Evolutionary conservation across 2,888 invertebrate genomes (phyloP).

Genomic region (Drosophila quinaria): DNA sequence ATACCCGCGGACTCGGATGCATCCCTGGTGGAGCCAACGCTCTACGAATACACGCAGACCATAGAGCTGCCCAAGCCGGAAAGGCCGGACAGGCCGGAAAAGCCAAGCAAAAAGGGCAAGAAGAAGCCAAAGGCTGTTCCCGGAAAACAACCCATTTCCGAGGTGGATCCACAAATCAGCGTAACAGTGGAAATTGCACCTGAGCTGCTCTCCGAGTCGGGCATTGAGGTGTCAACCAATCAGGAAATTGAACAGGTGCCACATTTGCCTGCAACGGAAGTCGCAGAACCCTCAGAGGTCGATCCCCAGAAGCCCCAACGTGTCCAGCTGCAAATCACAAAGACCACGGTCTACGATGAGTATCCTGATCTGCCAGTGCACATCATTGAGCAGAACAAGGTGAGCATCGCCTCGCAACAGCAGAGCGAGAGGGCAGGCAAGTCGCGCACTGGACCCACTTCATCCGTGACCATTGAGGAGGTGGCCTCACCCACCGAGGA

Average conservation of each 20-base stretch:
- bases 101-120: conserved; percentile 80
- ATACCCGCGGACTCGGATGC: conserved; percentile 87
- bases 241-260: conserved; percentile 63
- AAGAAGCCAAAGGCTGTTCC: conserved; percentile 80
- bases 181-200: conserved; percentile 80
- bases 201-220: conserved; percentile 67
- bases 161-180: conserved; percentile 76
- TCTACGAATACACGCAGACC: conserved; percentile 83
- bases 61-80: conserved; percentile 78
- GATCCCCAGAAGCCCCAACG: conserved; percentile 53
- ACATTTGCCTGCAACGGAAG: conserved; percentile 45
- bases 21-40: conserved; percentile 75
- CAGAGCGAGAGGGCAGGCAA: conserved; percentile 50
- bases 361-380: conserved; percentile 73
- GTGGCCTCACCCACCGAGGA: conserved; percentile 86
- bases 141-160: conserved; percentile 4
- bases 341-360: conserved; percentile 80
- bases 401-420: conserved; percentile 71
- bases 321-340: conserved; percentile 81
- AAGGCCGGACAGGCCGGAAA: conserved; percentile 71
- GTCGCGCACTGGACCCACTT: conserved; percentile 82
- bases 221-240: conserved; percentile 69
- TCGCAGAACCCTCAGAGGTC: conserved; percentile 9
- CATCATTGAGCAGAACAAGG: conserved; percentile 79
- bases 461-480: conserved; percentile 87